Base-by-base conservation (phyloP, 2,797 vertebrate species). In the Denticeps clupeoides region DNA sequence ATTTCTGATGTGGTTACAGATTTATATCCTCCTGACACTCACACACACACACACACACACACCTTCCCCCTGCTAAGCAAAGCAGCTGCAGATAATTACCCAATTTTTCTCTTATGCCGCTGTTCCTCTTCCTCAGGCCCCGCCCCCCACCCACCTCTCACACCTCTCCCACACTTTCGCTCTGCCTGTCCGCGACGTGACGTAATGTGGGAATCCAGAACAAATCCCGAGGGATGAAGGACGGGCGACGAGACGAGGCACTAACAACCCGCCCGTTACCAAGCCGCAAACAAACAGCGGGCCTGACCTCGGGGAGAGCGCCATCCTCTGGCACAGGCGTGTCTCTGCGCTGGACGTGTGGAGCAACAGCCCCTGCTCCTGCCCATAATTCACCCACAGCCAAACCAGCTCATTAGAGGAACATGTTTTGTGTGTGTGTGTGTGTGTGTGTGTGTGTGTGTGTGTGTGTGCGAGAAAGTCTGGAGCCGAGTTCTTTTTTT, bases 1-100 rank as follows among this genome's bases (percentile, higher is more conserved):
- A 80, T 80, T 79, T 82, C 76, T 82, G 71, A 80, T 80, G 77
- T 80, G 75, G 75, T 72, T 76, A 71, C 66, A 75, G 71, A 80
- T 79, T 78, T 78, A 78, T 71, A 61, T 68, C 62, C 28, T 25
- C n/a, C n/a, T n/a, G n/a, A n/a, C n/a, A n/a, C n/a, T n/a, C n/a
- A n/a, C n/a, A n/a, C 38, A 38, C 4, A 25, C 24, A 25, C 24
- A 35, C 38, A 16, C 22, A 10, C 35, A 35, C 24, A 7, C 25
- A 9, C 19, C 23, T 23, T 47, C 43, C 63, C 63, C 56, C 56
- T 68, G 63, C 70, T 58, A 72, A 71, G 59, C 48, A 49, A 49
- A 61, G 57, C 79, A 79, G 77, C 81, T 80, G 81, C 53, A 72
- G 69, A 60, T 80, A 62, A 77, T 82, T 81, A 75, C 65, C 58